These are phyloP conservation scores for Megaceryle alcyon DNA, from an alignment of 2,797 vertebrate species.

Conservation along the genomic window DNA sequence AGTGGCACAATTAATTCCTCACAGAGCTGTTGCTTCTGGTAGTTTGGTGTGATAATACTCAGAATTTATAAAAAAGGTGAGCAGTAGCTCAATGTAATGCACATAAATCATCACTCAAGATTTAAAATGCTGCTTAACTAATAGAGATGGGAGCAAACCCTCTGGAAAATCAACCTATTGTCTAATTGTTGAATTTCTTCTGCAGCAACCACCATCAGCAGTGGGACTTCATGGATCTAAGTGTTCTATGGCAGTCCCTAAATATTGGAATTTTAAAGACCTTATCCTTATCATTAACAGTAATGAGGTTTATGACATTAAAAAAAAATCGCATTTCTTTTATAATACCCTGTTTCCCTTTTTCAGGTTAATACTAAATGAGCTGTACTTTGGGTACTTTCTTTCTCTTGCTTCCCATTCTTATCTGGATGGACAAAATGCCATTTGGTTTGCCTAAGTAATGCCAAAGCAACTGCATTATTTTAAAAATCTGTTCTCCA, in stretches of 20 bases:
- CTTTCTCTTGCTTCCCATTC: background rate
- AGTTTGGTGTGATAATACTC: background rate
- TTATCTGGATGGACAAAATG: background rate
- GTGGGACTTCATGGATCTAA: background rate
- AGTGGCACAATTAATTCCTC: background rate
- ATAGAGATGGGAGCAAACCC: background rate
- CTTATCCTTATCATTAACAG: background rate
- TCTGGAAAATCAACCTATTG: background rate
- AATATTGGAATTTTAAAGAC: background rate
- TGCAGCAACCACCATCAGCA: fast-evolving
- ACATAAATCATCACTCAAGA: background rate
- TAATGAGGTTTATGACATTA: background rate
- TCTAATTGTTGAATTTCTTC: background rate
- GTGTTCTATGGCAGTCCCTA: background rate
- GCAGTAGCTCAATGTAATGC: background rate
- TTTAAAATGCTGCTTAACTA: background rate
- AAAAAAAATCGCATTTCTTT: background rate
- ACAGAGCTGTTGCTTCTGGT: background rate
- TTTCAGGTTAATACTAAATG: background rate
- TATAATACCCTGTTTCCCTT: background rate
- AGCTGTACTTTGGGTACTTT: background rate
- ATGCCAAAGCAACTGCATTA: background rate
- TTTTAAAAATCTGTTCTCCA: background rate
- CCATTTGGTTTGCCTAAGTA: background rate
- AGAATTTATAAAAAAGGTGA: background rate